Conservation (phyloP, 2,113 vertebrate genomes). For the Haemorhous mexicanus region DNA sequence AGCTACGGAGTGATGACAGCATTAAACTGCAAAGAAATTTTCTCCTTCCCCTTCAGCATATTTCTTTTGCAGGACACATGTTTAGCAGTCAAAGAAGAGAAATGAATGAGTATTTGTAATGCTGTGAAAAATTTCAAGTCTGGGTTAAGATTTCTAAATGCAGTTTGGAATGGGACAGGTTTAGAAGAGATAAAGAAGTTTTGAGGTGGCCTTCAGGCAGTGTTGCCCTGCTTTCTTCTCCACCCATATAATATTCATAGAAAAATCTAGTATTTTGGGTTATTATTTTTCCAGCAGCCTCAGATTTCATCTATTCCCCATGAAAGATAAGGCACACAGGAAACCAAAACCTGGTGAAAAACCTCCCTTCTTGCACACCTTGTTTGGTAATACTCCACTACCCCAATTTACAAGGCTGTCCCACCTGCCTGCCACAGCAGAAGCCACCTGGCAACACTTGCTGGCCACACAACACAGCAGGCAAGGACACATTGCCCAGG, state of each 20-base stretch:
- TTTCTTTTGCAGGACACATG: not conserved
- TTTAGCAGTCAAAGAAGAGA: not conserved
- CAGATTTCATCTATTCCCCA: not conserved
- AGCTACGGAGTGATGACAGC: accelerated
- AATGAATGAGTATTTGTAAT: not conserved
- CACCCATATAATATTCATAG: accelerated
- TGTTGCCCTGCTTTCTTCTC: accelerated
- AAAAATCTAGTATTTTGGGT: not conserved
- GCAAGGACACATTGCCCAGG: not conserved
- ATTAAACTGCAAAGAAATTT: not conserved
- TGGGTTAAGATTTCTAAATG: not conserved
- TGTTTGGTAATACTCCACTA: not conserved
- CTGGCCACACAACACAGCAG: not conserved
- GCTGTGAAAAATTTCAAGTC: not conserved
- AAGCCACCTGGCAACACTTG: not conserved
- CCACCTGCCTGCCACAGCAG: not conserved
- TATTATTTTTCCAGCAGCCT: not conserved
- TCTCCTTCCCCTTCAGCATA: not conserved
- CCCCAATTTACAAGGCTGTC: not conserved
- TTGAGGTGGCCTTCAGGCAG: not conserved
- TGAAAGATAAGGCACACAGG: accelerated
- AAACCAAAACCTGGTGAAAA: not conserved
- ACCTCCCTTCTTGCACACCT: not conserved
- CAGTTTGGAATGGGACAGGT: not conserved
- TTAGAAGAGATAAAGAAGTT: not conserved